phyloP scores from a whole-genome alignment of 2,113 vertebrate species.

The Xenopus tropicalis region UCB_Xtro_10.0 CM004448.2:83573001-83573500 shows the following conservation, averaged over 20 bases:
- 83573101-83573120: too few relatives aligned
- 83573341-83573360: slow-evolving; percentile 52
- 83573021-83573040: too few relatives aligned
- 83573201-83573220: too few relatives aligned
- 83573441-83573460: slow-evolving; percentile 68
- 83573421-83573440: slow-evolving; percentile 69
- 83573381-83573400: slow-evolving; percentile 63
- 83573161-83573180: too few relatives aligned
- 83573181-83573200: too few relatives aligned
- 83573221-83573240: too few relatives aligned
- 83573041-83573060: too few relatives aligned
- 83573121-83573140: too few relatives aligned
- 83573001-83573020: too few relatives aligned
- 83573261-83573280: background rate
- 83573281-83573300: background rate
- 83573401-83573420: slow-evolving; percentile 66
- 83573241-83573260: background rate
- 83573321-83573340: slow-evolving; percentile 62
- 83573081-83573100: too few relatives aligned
- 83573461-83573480: slow-evolving; percentile 66
- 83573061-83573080: too few relatives aligned
- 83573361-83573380: slow-evolving; percentile 69
- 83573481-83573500: slow-evolving; percentile 60
- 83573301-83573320: slow-evolving; percentile 49
- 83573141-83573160: too few relatives aligned